Conservation (phyloP, 2,113 vertebrate genomes). For the Ictalurus punctatus region DNA sequence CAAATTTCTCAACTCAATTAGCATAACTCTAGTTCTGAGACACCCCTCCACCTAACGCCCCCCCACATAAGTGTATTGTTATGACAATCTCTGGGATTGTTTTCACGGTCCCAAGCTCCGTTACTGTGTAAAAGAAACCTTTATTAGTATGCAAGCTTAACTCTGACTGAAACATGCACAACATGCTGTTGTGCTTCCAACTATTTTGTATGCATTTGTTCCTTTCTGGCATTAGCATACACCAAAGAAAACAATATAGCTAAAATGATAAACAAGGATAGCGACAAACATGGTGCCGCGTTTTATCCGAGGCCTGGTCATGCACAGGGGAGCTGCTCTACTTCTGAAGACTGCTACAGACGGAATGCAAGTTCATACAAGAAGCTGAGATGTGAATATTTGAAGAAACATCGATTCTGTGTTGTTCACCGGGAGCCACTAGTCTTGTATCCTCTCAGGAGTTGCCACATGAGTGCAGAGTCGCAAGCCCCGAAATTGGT, state of each 20-base stretch:
- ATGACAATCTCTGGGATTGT: slow-evolving; percentile 15
- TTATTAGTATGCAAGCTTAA: slow-evolving; percentile 21
- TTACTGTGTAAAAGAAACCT: slow-evolving; percentile 15
- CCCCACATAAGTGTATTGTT: neutral
- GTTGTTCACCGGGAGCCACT: slow-evolving; percentile 19
- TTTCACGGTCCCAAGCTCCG: slow-evolving; percentile 16
- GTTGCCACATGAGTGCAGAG: neutral
- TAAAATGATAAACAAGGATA: slow-evolving; percentile 4
- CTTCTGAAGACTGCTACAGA: slow-evolving; percentile 39
- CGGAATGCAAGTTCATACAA: slow-evolving; percentile 12
- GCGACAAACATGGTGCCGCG: neutral
- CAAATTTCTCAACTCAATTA: slow-evolving; percentile 32
- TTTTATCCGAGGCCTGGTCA: slow-evolving; percentile 15
- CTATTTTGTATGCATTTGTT: slow-evolving; percentile 51
- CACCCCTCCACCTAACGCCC: neutral
- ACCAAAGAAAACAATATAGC: slow-evolving; percentile 9
- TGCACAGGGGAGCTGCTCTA: slow-evolving; percentile 54
- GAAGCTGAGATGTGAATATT: neutral
- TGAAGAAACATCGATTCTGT: slow-evolving; percentile 33
- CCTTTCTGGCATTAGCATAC: slow-evolving; percentile 12
- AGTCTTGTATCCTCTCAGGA: neutral
- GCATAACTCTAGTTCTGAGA: slow-evolving; percentile 14
- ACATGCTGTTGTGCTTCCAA: neutral
- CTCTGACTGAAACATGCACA: slow-evolving; percentile 19
- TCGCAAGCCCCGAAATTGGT: neutral